Base-by-base conservation (phyloP, 2,888 invertebrate species). In the Himalopsyche tibetana region DNA sequence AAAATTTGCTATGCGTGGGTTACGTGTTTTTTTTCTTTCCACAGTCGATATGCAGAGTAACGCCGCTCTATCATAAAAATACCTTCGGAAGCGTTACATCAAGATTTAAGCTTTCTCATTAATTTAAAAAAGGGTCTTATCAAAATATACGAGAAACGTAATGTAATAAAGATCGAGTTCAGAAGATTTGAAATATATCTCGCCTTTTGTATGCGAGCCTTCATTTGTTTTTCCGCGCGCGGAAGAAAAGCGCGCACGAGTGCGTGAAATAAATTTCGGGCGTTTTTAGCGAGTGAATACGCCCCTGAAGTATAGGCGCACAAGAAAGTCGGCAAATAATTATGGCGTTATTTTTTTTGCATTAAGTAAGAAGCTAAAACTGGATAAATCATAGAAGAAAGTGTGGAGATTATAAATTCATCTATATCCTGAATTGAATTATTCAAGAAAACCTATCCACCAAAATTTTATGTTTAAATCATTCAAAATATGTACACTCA, bases 181-280 rank as follows among this genome's bases (percentile, higher is more conserved):
- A 63, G 63, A 15, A 63, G 63, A 63, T 63, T 19, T 28, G 63
- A 63, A n/a, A 19, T 63, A 63, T 51, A 51, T 63, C 63, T 63
- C 63, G 28, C 19, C 11, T 28, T 63, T 63, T 28, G 19, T 8
- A 63, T 19, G 19, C 63, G 63, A 63, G 19, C 9, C 8, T 63
- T 63, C 63, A 4, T 63, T 63, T 63, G 19, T n/a, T 63, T 63
- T 19, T 63, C 5, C 28, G n/a, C 5, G 56, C 56, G 19, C 6
- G n/a, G 19, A 51, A 19, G 56, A 56, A 56, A 56, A n/a, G 19
- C 19, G 19, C 19, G n/a, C 63, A 63, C n/a, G 15, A 63, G 19
- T 63, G 63, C 19, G 63, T 63, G 63, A 63, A 63, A 51, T 51
- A 51, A 15, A 63, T 3, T 0, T 63, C 19, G 19, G 28, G 19